These are phyloP conservation scores for Tribolium madens DNA, from an alignment of 1,140 invertebrate genomes.

Conservation along the genomic window DNA sequence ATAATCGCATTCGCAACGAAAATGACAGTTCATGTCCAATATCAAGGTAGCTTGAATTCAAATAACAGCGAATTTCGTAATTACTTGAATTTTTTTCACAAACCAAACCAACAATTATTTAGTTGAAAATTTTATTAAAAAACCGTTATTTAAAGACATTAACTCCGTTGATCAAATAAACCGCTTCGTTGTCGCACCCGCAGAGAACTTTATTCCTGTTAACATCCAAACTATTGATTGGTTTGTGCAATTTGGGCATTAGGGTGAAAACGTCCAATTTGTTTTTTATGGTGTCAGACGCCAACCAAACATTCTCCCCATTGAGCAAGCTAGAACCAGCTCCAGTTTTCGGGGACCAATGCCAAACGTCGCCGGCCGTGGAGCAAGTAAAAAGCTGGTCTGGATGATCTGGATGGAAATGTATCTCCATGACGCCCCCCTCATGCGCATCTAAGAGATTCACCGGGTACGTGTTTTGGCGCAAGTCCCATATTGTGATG, in stretches of 20 bases:
- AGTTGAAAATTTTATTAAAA: background rate
- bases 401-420: slow-evolving; percentile 85
- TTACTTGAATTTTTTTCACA: too few relatives aligned
- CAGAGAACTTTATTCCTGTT: slow-evolving; percentile 78
- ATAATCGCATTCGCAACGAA: too few relatives aligned
- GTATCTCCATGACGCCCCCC: slow-evolving; percentile 82
- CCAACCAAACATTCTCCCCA: slow-evolving; percentile 73
- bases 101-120: too few relatives aligned
- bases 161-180: slow-evolving; percentile 80
- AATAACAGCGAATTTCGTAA: too few relatives aligned
- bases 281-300: slow-evolving; percentile 75
- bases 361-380: slow-evolving; percentile 84
- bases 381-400: slow-evolving; percentile 87
- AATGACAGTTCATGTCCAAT: too few relatives aligned
- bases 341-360: slow-evolving; percentile 73
- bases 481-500: slow-evolving; percentile 89
- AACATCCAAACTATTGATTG: slow-evolving; percentile 85
- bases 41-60: too few relatives aligned
- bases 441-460: slow-evolving; percentile 84
- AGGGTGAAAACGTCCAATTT: slow-evolving; percentile 80
- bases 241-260: slow-evolving; percentile 76
- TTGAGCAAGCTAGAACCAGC: slow-evolving; percentile 51
- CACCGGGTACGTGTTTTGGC: slow-evolving; percentile 83
- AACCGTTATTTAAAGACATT: slow-evolving; percentile 51
- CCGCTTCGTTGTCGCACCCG: slow-evolving; percentile 86